Conservation (phyloP, 2,797 vertebrate genomes). For the Aplochiton taeniatus region DNA sequence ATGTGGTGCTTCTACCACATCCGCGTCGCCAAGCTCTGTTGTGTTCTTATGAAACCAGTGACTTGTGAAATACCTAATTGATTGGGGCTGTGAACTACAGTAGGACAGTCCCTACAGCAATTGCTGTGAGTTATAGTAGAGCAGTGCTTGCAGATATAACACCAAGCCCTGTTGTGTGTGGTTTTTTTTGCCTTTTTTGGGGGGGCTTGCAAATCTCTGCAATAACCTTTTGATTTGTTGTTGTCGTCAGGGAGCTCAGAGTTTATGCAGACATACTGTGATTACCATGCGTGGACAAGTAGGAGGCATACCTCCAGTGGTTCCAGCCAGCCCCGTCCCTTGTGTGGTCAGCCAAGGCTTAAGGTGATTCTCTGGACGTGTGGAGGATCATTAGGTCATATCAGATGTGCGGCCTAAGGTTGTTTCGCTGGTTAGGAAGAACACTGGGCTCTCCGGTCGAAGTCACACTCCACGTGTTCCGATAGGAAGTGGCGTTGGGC, state of each 20-base stretch:
- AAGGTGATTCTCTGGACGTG: not conserved
- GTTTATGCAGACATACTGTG: too few relatives aligned
- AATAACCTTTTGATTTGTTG: too few relatives aligned
- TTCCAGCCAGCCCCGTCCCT: too few relatives aligned
- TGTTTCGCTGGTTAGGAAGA: not conserved
- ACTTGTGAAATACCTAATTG: constrained; percentile 39
- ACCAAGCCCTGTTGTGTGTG: too few relatives aligned
- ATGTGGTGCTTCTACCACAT: too few relatives aligned
- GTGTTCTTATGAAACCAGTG: not conserved
- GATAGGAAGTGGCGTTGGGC: constrained; percentile 28
- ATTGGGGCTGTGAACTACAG: constrained; percentile 7
- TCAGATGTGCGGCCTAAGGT: not conserved
- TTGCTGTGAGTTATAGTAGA: not conserved
- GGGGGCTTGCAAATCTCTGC: too few relatives aligned
- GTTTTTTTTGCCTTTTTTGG: too few relatives aligned
- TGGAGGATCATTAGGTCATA: not conserved
- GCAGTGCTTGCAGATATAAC: too few relatives aligned
- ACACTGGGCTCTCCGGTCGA: too few relatives aligned
- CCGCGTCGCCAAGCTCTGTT: not conserved
- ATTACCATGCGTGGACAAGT: not conserved
- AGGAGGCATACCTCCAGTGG: not conserved
- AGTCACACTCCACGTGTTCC: not conserved
- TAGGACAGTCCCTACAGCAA: not conserved
- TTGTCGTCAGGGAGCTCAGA: too few relatives aligned
- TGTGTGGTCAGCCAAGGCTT: not conserved